These are phyloP conservation scores for Lasiurus borealis DNA, from an alignment of 2,113 vertebrate species.

Conservation along the genomic window DNA sequence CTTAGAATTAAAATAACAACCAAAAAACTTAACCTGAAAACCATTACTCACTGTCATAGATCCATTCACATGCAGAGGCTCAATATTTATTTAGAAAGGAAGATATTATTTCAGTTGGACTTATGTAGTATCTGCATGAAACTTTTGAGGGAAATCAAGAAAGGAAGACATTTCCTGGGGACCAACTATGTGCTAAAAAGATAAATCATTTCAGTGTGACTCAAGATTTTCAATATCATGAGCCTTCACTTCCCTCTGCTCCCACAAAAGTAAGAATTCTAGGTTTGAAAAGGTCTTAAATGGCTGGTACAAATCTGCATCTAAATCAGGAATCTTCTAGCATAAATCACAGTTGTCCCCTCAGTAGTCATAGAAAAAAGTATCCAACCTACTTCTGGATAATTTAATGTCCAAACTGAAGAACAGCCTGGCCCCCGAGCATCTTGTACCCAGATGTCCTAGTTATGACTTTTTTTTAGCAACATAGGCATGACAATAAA, in stretches of 20 bases:
- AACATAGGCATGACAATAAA: neutral
- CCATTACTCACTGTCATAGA: neutral
- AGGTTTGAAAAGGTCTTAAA: neutral
- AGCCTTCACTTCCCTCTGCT: neutral
- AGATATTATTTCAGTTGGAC: neutral
- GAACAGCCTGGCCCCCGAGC: neutral
- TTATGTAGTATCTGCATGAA: neutral
- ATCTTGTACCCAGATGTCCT: neutral
- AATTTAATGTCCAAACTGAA: neutral
- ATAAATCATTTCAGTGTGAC: neutral
- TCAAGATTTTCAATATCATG: neutral
- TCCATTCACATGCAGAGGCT: neutral
- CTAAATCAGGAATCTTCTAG: neutral
- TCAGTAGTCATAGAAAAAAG: neutral
- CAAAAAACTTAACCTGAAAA: neutral
- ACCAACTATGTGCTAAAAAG: neutral
- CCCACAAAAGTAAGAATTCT: neutral
- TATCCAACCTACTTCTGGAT: neutral
- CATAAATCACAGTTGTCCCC: neutral
- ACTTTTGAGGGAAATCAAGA: neutral
- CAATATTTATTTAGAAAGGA: neutral
- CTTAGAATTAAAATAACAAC: constrained; percentile 2
- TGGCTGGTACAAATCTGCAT: neutral
- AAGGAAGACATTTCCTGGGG: neutral
- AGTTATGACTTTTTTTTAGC: neutral